A percentile compares a stretch with the other conserved stretches of the same genome.
Conservation (phyloP, 2,888 invertebrate species). For the Chaetogeoica ovagalla region DNA sequence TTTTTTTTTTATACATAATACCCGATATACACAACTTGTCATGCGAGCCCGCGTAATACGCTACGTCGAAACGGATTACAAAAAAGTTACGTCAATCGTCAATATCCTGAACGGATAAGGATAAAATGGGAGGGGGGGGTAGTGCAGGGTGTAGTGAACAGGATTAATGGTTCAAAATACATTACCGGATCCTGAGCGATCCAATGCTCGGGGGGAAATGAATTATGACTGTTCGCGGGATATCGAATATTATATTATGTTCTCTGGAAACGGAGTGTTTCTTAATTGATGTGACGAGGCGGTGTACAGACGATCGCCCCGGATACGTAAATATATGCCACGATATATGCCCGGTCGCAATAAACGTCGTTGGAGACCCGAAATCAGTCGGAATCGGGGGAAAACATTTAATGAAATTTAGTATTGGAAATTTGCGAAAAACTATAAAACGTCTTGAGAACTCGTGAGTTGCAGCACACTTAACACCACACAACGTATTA, state of each 20-base stretch:
- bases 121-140: background rate
- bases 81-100: background rate
- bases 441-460: too few relatives aligned
- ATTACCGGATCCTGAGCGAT: background rate
- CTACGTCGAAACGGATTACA: too few relatives aligned
- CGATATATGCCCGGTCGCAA: too few relatives aligned
- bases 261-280: background rate
- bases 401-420: too few relatives aligned
- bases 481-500: too few relatives aligned
- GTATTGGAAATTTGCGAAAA: too few relatives aligned
- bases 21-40: background rate
- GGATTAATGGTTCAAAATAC: slow-evolving; percentile 18
- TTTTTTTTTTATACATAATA: too few relatives aligned
- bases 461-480: too few relatives aligned
- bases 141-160: background rate
- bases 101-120: background rate
- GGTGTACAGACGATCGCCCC: background rate
- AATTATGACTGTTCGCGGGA: background rate
- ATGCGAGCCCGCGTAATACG: background rate
- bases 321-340: too few relatives aligned
- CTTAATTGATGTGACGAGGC: slow-evolving; percentile 35
- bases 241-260: too few relatives aligned
- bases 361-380: too few relatives aligned
- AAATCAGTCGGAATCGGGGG: too few relatives aligned
- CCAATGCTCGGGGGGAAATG: background rate